Percentiles rank a stretch among this genome's conserved stretches.
phyloP scores from a whole-genome alignment of 2,113 vertebrate species.

The Saiga tatarica region DNA sequence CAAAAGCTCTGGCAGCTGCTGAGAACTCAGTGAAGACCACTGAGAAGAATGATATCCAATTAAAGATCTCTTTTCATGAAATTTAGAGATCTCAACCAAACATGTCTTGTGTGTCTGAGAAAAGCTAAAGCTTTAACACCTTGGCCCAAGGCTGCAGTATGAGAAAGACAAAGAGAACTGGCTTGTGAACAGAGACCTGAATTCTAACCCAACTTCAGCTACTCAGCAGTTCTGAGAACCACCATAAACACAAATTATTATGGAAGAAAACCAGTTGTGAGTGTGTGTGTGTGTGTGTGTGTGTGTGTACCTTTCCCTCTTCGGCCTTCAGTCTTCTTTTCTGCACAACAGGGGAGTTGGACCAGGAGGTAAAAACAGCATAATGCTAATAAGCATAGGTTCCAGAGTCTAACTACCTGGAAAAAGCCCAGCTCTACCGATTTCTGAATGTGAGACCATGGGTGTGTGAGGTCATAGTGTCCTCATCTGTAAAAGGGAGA shows the following conservation, averaged over 20 bases:
- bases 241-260: conserved; percentile 1
- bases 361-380: not conserved
- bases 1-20: not conserved
- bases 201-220: not conserved
- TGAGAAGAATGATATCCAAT: not conserved
- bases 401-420: not conserved
- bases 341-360: not conserved
- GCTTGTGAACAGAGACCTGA: not conserved
- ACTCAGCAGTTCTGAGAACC: not conserved
- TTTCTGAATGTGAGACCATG: not conserved
- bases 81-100: not conserved
- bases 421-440: not conserved
- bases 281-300: not conserved
- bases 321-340: not conserved
- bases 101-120: not conserved
- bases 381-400: not conserved
- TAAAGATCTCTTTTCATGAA: conserved; percentile 5
- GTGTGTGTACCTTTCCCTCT: not conserved
- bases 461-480: not conserved
- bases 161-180: not conserved
- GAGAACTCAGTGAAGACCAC: not conserved
- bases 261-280: not conserved
- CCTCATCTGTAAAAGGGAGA: not conserved
- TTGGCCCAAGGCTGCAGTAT: not conserved
- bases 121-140: not conserved